Evolutionary conservation across 2,888 invertebrate species (phyloP), one percentile per base, ranked within the genome.

Genomic region (Yponomeuta evonymella): DNA sequence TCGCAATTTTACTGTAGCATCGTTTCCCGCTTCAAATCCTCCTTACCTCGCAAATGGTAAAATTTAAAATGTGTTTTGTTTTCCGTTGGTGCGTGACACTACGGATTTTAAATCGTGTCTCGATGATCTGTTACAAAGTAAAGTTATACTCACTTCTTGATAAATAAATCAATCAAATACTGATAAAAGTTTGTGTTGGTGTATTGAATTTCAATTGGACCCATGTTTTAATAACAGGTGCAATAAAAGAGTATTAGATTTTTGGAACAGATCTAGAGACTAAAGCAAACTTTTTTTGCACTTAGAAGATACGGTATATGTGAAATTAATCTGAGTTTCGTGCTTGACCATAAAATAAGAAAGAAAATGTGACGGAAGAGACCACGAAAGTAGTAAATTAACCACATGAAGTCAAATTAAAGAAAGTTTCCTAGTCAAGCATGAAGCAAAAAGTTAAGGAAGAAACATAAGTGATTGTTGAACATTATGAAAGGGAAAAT

Each of bases 401-500:
- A 29, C n/a, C n/a, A n/a, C 4, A 8, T 23, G 6, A 23, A 29
- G 33, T 65, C 1, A 33, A 65, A 23, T 65, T 30, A 23, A 23
- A 65, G 11, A 23, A 65, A 8, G 8, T 65, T 65, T 30, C 29
- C 6, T 30, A 65, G 33, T 30, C 29, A 65, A 29, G 33, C 29
- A 65, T 30, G 33, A 29, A 29, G 33, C 33, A n/a, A 67, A 63
- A 67, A 36, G 67, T 67, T 73, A 76, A 74, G 75, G 73, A 69
- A 72, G 75, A 58, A 58, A 58, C 51, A 4, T 15, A 58, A 58
- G 12, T 58, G 51, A 15, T 58, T 58, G 15, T 58, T 58, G 51
- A 58, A 58, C 5, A 15, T 51, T 58, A 58, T 58, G 51, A 58
- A 58, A 58, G 51, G 51, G 5, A 58, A 58, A 15, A 43, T 43